Evolutionary conservation across 2,113 vertebrate species (phyloP).

Genomic region (Diphyllodes magnificus): DNA sequence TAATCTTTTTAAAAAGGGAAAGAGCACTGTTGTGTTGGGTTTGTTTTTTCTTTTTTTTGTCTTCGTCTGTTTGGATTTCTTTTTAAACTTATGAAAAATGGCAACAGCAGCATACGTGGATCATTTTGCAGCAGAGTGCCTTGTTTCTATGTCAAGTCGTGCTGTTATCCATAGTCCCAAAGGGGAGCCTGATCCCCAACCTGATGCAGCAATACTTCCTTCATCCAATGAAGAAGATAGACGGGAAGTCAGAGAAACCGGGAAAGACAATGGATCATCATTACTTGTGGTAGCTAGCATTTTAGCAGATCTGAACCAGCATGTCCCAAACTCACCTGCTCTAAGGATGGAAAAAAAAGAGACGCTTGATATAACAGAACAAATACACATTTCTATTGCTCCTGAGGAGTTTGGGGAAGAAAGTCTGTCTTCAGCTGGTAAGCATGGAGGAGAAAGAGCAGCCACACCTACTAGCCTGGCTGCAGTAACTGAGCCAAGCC

Average conservation of each 20-base stretch:
- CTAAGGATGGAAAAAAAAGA: slow-evolving; percentile 78
- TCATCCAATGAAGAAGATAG: slow-evolving; percentile 74
- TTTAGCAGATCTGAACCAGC: slow-evolving; percentile 94
- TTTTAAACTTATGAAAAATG: slow-evolving; percentile 71
- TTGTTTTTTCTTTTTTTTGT: not conserved
- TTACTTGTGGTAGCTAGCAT: slow-evolving; percentile 92
- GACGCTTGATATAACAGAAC: slow-evolving; percentile 64
- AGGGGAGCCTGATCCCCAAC: slow-evolving; percentile 75
- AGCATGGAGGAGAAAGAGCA: slow-evolving; percentile 76
- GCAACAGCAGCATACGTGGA: slow-evolving; percentile 80
- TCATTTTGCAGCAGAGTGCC: slow-evolving; percentile 97
- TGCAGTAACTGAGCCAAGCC: slow-evolving; percentile 76
- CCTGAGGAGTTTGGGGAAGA: slow-evolving; percentile 46
- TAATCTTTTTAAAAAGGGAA: not conserved
- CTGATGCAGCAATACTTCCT: slow-evolving; percentile 69
- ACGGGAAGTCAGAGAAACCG: slow-evolving; percentile 68
- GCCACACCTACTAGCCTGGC: slow-evolving; percentile 86
- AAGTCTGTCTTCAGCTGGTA: slow-evolving; percentile 45
- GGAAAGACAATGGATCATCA: slow-evolving; percentile 86
- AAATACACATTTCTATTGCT: slow-evolving; percentile 63
- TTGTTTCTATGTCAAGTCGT: slow-evolving; percentile 95
- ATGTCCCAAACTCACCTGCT: slow-evolving; percentile 75
- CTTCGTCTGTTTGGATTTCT: slow-evolving; percentile 9
- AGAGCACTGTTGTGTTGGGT: not conserved
- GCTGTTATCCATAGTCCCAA: slow-evolving; percentile 83